A percentile compares a stretch with the other conserved stretches of the same genome.
Conservation (phyloP, 2,888 invertebrate species). For the Tridacna crocea region DNA sequence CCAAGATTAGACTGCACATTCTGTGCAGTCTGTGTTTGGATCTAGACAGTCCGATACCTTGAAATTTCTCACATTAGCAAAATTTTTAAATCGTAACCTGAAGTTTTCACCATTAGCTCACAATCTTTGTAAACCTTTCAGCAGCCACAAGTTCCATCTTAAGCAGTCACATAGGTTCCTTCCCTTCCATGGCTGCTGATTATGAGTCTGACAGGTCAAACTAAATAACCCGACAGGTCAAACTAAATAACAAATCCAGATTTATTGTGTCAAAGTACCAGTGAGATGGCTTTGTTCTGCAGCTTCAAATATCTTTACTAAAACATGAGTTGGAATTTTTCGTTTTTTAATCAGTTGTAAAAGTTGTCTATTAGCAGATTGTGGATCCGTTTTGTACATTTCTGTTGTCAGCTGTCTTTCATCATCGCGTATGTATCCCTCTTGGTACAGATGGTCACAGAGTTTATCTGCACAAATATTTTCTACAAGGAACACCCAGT, state of each 20-base stretch:
- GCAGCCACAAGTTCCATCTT: too few relatives aligned
- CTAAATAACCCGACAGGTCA: too few relatives aligned
- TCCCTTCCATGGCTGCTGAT: not conserved
- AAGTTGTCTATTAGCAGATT: slow-evolving; percentile 15
- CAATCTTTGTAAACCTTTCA: too few relatives aligned
- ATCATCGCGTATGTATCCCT: not conserved
- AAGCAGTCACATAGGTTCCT: too few relatives aligned
- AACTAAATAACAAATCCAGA: too few relatives aligned
- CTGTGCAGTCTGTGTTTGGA: too few relatives aligned
- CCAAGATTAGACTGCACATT: too few relatives aligned
- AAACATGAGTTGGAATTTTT: slow-evolving; percentile 12
- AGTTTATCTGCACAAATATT: slow-evolving; percentile 11
- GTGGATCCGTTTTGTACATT: slow-evolving; percentile 6
- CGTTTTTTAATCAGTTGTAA: slow-evolving; percentile 20
- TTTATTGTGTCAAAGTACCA: not conserved
- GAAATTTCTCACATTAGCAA: too few relatives aligned
- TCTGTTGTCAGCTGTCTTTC: not conserved
- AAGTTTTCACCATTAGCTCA: too few relatives aligned
- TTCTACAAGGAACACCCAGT: slow-evolving; percentile 3
- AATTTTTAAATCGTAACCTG: too few relatives aligned
- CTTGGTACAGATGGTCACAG: slow-evolving; percentile 10
- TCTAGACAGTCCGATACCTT: too few relatives aligned
- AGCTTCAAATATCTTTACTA: slow-evolving; percentile 28
- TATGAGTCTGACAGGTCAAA: too few relatives aligned
- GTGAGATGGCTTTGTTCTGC: slow-evolving; percentile 26